Evolutionary conservation across 53 echinoderm and acorn worm genomes (phyloP).

Genomic region (Crossaster papposus): DNA sequence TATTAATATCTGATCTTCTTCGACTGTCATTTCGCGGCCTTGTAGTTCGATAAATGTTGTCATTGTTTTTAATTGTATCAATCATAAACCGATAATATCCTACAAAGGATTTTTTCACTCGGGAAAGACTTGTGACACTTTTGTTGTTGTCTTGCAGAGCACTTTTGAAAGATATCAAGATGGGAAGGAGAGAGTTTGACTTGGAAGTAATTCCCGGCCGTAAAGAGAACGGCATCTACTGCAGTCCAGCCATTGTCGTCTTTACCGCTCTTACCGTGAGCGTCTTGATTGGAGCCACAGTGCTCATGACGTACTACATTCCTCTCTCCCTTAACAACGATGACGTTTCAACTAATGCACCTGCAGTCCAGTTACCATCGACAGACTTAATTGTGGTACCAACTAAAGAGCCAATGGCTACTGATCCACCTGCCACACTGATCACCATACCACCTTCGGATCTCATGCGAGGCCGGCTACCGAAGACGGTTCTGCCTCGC

Average conservation of each 20-base stretch:
- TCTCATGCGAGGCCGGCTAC: constrained; percentile 64
- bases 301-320: constrained; percentile 79
- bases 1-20: too few relatives aligned
- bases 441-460: constrained; percentile 46
- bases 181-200: constrained; percentile 1
- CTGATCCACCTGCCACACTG: not conserved
- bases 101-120: too few relatives aligned
- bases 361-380: not conserved
- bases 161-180: not conserved
- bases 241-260: constrained; percentile 62
- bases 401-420: not conserved
- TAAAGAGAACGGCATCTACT: constrained; percentile 69
- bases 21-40: too few relatives aligned
- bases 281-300: constrained; percentile 72
- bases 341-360: not conserved
- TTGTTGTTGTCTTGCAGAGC: not conserved
- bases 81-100: too few relatives aligned
- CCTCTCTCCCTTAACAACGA: constrained; percentile 59
- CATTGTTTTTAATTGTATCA: too few relatives aligned
- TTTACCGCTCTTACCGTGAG: constrained; percentile 63
- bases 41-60: too few relatives aligned
- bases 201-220: constrained; percentile 1
- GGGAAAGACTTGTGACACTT: too few relatives aligned
- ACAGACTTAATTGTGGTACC: constrained; percentile 1
- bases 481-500: constrained; percentile 44